Conservation (phyloP, 1,140 invertebrate genomes). For the Drosophila nigromelanica region DNA sequence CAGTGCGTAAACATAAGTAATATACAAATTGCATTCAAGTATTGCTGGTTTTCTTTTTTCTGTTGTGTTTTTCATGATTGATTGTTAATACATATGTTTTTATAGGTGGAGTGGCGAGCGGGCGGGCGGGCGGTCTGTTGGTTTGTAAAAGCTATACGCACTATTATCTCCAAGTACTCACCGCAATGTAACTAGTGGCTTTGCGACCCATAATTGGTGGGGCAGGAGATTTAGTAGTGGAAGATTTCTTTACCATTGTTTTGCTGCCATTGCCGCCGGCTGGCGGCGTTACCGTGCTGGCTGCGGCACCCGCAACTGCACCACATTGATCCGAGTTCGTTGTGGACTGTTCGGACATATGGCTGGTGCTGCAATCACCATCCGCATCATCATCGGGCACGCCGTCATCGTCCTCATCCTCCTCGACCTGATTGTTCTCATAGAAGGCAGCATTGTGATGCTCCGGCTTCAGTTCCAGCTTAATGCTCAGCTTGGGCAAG, state of each 20-base stretch:
- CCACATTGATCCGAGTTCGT: slow-evolving; percentile 56
- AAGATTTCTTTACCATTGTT: slow-evolving; percentile 79
- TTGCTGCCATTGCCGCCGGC: slow-evolving; percentile 39
- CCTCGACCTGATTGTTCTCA: slow-evolving; percentile 67
- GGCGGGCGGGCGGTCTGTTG: slow-evolving; percentile 31
- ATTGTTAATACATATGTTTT: slow-evolving; percentile 38
- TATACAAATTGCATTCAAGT: slow-evolving; percentile 48
- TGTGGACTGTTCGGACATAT: slow-evolving; percentile 72
- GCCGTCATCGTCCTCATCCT: slow-evolving; percentile 60
- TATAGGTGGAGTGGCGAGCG: slow-evolving; percentile 24
- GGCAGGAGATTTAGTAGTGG: slow-evolving; percentile 81
- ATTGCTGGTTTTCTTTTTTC: slow-evolving; percentile 1
- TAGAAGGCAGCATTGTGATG: slow-evolving; percentile 82
- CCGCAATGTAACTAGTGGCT: slow-evolving; percentile 87
- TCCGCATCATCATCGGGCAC: slow-evolving; percentile 53
- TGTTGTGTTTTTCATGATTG: slow-evolving; percentile 29
- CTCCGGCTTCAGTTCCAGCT: slow-evolving; percentile 78
- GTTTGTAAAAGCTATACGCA: slow-evolving; percentile 65
- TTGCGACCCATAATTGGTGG: slow-evolving; percentile 86
- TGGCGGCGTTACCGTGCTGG: slow-evolving; percentile 49
- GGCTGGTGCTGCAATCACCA: slow-evolving; percentile 70
- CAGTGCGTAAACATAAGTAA: slow-evolving; percentile 76
- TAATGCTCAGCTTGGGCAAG: slow-evolving; percentile 79
- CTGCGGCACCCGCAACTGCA: background rate
- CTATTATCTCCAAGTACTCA: slow-evolving; percentile 84